A percentile compares a stretch with the other conserved stretches of the same genome.
These are phyloP conservation scores for Allacma fusca DNA, from an alignment of 2,888 invertebrate species.

Conservation along the genomic window DNA sequence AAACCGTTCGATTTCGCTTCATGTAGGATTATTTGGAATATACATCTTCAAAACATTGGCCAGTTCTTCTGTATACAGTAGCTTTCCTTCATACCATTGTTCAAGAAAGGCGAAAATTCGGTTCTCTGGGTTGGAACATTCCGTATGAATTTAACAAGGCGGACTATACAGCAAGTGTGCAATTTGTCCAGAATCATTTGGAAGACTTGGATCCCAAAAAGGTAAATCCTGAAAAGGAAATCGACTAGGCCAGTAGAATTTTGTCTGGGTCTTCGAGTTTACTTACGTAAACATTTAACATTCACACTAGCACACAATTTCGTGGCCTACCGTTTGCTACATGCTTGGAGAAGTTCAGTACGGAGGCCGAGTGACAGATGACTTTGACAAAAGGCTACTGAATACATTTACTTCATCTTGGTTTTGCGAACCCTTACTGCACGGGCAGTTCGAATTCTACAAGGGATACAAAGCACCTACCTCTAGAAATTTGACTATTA, in stretches of 20 bases:
- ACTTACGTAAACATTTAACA: too few relatives aligned
- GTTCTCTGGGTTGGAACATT: constrained; percentile 89
- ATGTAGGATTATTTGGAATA: constrained; percentile 86
- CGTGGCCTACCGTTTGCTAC: constrained; percentile 96
- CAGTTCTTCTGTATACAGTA: constrained; percentile 89
- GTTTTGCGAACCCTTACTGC: constrained; percentile 90
- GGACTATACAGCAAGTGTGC: constrained; percentile 93
- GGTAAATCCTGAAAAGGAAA: too few relatives aligned
- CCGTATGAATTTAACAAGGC: constrained; percentile 98
- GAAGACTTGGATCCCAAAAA: constrained; percentile 97
- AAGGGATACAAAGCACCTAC: constrained; percentile 91
- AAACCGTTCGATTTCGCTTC: background rate
- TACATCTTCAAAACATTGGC: constrained; percentile 91
- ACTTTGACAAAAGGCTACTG: constrained; percentile 88
- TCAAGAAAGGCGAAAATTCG: constrained; percentile 94
- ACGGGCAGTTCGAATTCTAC: constrained; percentile 91
- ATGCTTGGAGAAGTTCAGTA: constrained; percentile 83
- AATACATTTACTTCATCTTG: constrained; percentile 90
- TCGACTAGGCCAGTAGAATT: too few relatives aligned
- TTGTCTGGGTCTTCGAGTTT: too few relatives aligned
- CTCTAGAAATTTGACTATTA: constrained; percentile 76
- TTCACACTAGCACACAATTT: constrained; percentile 81
- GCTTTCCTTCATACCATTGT: constrained; percentile 95
- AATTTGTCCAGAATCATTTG: constrained; percentile 94
- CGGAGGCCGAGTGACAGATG: constrained; percentile 89